Evolutionary conservation across 2,888 invertebrate genomes (phyloP).

Genomic region (Limnephilus rhombicus): DNA sequence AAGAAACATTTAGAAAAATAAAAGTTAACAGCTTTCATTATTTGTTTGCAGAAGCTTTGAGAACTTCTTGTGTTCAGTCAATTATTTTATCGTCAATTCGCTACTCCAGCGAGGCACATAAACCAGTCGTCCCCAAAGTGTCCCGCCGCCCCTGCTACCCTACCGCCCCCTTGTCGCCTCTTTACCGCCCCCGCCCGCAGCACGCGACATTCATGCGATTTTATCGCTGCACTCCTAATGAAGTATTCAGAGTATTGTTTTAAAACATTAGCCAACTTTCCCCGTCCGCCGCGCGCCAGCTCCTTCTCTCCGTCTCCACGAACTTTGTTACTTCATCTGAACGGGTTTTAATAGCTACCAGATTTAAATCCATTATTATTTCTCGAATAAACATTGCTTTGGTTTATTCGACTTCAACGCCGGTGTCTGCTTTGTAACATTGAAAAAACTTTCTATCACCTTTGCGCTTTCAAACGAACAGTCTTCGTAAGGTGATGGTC

Average conservation of each 20-base stretch:
- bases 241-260: slow-evolving; percentile 60
- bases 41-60: not conserved
- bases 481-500: no score
- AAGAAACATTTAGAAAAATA: not conserved
- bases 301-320: not conserved
- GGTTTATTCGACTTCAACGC: not conserved
- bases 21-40: not conserved
- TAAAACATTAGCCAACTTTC: slow-evolving; percentile 17
- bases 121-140: not conserved
- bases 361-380: not conserved
- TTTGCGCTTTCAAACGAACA: no score
- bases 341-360: not conserved
- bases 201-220: slow-evolving; percentile 46
- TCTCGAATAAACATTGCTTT: not conserved
- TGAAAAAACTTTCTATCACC: not conserved
- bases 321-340: not conserved
- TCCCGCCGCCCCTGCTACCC: not conserved
- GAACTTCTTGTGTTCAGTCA: not conserved
- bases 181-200: not conserved
- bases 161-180: not conserved
- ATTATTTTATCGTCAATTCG: not conserved
- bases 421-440: not conserved
- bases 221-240: slow-evolving; percentile 55
- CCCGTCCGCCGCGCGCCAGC: slow-evolving; percentile 2
- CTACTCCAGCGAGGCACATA: not conserved